A percentile compares a stretch with the other conserved stretches of the same genome.
phyloP scores from a whole-genome alignment of 2,888 invertebrate species.

The Plemyria rubiginata region DNA sequence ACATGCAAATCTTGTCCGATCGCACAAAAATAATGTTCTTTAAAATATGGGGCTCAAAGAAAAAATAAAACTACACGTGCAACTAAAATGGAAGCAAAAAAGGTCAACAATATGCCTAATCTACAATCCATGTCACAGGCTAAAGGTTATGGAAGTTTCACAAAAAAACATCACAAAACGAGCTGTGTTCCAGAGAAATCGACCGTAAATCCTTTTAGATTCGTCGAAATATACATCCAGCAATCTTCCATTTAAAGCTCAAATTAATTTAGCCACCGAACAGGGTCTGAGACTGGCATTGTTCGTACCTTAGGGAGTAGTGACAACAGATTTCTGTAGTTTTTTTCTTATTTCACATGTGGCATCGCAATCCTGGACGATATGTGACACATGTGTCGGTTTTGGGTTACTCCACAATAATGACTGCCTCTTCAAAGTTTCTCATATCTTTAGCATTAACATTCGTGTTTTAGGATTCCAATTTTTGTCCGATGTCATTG shows the following conservation, averaged over 20 bases:
- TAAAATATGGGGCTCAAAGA: slow-evolving; percentile 57
- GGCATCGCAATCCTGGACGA: slow-evolving; percentile 84
- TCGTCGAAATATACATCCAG: slow-evolving; percentile 54
- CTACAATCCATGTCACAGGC: slow-evolving; percentile 84
- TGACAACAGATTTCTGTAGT: slow-evolving; percentile 82
- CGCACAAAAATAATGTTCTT: slow-evolving; percentile 69
- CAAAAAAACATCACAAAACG: slow-evolving; percentile 75
- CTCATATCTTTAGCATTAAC: slow-evolving; percentile 71
- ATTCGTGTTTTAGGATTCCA: slow-evolving; percentile 63
- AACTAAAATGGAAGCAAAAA: slow-evolving; percentile 76
- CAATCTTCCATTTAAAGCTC: slow-evolving; percentile 51
- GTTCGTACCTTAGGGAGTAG: slow-evolving; percentile 82
- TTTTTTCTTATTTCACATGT: slow-evolving; percentile 82
- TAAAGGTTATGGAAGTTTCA: slow-evolving; percentile 83
- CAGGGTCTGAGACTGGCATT: slow-evolving; percentile 67
- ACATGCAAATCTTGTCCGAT: slow-evolving; percentile 72
- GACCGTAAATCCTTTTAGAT: slow-evolving; percentile 59
- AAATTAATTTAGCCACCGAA: slow-evolving; percentile 49
- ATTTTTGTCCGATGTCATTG: slow-evolving; percentile 65
- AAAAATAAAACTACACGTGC: slow-evolving; percentile 78
- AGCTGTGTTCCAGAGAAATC: slow-evolving; percentile 69
- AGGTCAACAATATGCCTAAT: slow-evolving; percentile 84
- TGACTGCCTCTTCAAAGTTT: slow-evolving; percentile 78
- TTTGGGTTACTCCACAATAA: slow-evolving; percentile 80
- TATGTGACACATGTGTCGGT: slow-evolving; percentile 84